Evolutionary conservation across 1,140 invertebrate species (phyloP), one percentile per base, ranked within the genome.

Genomic region (Drosophila saltans): DNA sequence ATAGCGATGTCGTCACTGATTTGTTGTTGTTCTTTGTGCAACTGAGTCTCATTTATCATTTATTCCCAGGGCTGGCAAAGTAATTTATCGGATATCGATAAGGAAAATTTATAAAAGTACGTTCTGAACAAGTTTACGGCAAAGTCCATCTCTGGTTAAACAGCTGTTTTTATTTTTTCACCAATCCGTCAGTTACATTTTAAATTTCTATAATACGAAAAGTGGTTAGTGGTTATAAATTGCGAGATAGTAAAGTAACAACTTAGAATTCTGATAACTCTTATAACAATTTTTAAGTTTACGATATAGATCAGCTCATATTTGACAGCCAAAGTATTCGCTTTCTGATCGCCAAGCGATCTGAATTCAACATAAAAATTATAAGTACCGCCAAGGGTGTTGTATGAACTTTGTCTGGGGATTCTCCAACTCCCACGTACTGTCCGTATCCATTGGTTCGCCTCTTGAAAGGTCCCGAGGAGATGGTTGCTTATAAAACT

Each of bases 1-100:
- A 80, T 88, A 88, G 73, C 71, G 68, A 89, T 88, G 80, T 72
- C 83, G 83, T 88, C 83, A 88, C 83, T 45, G 24, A 39, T 45
- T 77, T 66, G 28, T 66, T 75, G 43, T 58, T 70, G 33, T 41
- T 48, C 33, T 39, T 21, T 10, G n/a, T 24, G 21, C 24, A 4
- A 8, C 5, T 24, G 16, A 8, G 2, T 26, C 2, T 24, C 21
- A 26, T 7, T 21, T n/a, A 9, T 24, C 21, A 26, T 7, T 21
- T n/a, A 9, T 26, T 9, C 2, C 2, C 45, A 52, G 45, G 45
- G 45, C 8, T 52, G 8, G 7, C 8, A 24, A 26, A 26, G 3
- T 8, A 9, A 10, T 6, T 24, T 24, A 24, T 6, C 7, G 45
- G 33, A 36, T 6, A 36, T 36, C 33, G 33, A 36, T 36, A 36